Evolutionary conservation across 92 coral and sea anemone genomes (phyloP), one percentile per base, ranked within the genome.

Genomic region (Zoanthus sansibaricus): DNA sequence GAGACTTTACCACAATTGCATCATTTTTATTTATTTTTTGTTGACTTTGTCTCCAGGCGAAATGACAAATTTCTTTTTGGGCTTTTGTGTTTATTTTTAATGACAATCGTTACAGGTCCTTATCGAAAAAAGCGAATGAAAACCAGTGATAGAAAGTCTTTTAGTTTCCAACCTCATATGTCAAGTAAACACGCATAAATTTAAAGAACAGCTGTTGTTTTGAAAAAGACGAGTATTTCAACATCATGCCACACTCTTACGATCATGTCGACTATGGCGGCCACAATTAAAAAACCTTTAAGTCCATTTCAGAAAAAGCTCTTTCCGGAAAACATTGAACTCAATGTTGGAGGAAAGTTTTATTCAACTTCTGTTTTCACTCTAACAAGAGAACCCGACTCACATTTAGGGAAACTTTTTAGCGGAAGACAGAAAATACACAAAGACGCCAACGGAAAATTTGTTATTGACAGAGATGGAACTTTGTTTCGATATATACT

Each of bases 291-390:
- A 14, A 12, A 55, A 9, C 85, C 91, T 30, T 77, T 62, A 18
- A 86, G 78, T 44, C 74, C 86, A 20, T 86, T 91, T 44, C 95
- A 89, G 31, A 91, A 88, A 69, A 95, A 93, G 64, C 80, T 96
- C 18, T 97, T 95, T 69, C 99, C 99, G 0, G 98, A 97, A 71
- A 94, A 97, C 70, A 94, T 95, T 46, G 99, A 97, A 49, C 83
- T 97, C n/a, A 97, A 97, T 86, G 98, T 97, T 32, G 99, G 99
- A 18, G 99, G 99, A 12, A 97, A 95, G 79, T 92, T 89, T 72
- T 97, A 90, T 85, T 93, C 96, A 0, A 95, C 99, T 0, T 90
- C 99, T 7, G 94, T 95, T 6, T 88, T 93, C 16, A 97, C 99
- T 5, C 84, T 97, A 68, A 95, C 99, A 10, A 92, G 95, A 75